Base-by-base conservation (phyloP, 2,888 invertebrate genomes). In the Sminthurinus aureus region DNA sequence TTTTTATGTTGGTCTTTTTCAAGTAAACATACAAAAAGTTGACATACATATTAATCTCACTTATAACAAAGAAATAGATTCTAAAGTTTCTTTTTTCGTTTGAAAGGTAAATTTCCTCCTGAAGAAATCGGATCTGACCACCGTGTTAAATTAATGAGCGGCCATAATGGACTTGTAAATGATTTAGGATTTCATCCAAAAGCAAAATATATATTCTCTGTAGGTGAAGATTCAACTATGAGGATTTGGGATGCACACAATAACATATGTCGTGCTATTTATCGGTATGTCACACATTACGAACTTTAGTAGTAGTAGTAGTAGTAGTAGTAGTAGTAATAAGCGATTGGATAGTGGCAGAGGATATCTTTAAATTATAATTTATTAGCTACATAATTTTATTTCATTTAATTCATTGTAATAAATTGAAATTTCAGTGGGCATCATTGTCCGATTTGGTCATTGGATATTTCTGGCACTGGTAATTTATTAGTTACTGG, bases 401-500 rank as follows among this genome's bases (percentile, higher is more conserved):
- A 52, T 79, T 90, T 90, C 91, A 88, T 89, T 69, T 67, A 13
- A 67, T 12, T 58, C 15, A 58, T 58, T 58, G 24, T 66, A 58
- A 24, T 74, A 22, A 12, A 38, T 38, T 38, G 38, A 38, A 38
- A 38, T 38, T 38, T 38, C 24, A 93, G 94, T 89, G 98, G 97
- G 52, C 98, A 98, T 90, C 94, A 94, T 89, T 95, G 95, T 89
- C 96, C 97, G 0, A 94, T 98, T 87, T 98, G 97, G 95, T 95
- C 95, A 90, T 92, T 97, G 90, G 95, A 95, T 89, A 92, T 93
- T 89, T 95, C 92, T 91, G 93, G 90, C 87, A 92, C 93, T 87
- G 93, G 93, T 67, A 91, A 93, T 18, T 94, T 94, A 89, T 93
- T 96, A 89, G 95, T 93, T 6, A 95, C 95, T 0, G 95, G 95